Conservation (phyloP, 2,888 invertebrate genomes). For the Zelleria hepariella region DNA sequence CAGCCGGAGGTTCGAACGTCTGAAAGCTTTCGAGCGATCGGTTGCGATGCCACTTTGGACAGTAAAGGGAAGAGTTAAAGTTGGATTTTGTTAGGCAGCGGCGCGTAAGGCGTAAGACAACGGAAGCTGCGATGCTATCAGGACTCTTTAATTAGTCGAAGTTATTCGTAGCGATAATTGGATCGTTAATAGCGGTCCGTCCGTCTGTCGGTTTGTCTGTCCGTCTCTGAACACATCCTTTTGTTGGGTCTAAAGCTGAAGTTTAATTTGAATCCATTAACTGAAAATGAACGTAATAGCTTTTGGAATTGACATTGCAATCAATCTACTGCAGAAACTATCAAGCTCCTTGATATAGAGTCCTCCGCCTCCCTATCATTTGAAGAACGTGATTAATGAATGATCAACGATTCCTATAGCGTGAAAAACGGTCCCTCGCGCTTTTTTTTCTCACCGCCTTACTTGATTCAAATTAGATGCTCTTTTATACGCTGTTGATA, state of each 20-base stretch:
- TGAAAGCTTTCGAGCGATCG: background rate
- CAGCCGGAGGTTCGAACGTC: too few species aligned
- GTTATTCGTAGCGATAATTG: constrained; percentile 52
- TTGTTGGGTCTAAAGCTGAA: background rate
- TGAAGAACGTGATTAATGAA: too few species aligned
- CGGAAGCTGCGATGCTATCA: constrained; percentile 41
- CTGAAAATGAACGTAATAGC: background rate
- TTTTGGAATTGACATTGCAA: background rate
- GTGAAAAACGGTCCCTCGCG: too few species aligned
- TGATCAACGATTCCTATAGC: too few species aligned
- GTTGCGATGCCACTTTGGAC: constrained; percentile 13
- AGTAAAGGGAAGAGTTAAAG: constrained; percentile 11
- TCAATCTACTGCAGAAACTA: background rate
- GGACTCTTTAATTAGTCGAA: constrained; percentile 22
- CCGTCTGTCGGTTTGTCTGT: constrained; percentile 1
- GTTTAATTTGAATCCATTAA: background rate
- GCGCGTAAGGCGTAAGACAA: constrained; percentile 41
- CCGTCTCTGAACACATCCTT: background rate
- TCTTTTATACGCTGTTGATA: too few species aligned
- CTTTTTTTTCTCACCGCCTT: too few species aligned
- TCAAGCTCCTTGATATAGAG: background rate
- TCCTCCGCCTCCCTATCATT: too few species aligned
- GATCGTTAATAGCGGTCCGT: constrained; percentile 36
- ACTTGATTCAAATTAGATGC: too few species aligned
- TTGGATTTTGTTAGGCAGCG: constrained; percentile 10